Base-by-base conservation (phyloP, 1,140 invertebrate species). In the Wasmannia auropunctata region DNA sequence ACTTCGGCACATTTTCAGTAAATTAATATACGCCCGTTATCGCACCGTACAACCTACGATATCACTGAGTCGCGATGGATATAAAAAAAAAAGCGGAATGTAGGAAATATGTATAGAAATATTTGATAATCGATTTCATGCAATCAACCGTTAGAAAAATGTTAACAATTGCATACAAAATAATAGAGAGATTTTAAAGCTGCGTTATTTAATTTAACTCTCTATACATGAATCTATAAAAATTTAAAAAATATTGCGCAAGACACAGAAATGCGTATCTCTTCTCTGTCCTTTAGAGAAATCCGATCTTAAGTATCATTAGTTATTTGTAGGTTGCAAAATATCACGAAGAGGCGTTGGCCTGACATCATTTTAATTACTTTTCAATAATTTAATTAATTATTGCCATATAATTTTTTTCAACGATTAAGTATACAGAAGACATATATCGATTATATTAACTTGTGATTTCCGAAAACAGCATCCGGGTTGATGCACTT, bases 381-480 rank as follows among this genome's bases (percentile, higher is more conserved):
- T 60, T 60, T 76, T 34, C 11, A 6, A 60, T 60, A 46, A 43
- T 31, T 46, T 11, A 5, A 77, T 46, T 62, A 22, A 62, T 34
- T 31, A 77, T 46, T 34, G 37, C 43, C 34, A 28, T 10, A 34
- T 14, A 43, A 43, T 62, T 28, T 46, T 77, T 62, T 43, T 10
- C 22, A 43, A 10, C 51, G 6, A 77, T 28, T 76, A 19, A 43
- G 31, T 28, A 34, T 62, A 43, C 56, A n/a, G 16, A 28, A 8
- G 19, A n/a, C 16, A 11, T 46, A 19, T 31, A 43, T 63, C 10
- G 19, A 62, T 46, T 46, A 40, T 40, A 25, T 65, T 79, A 67
- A 49, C 28, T 65, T 49, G 60, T 22, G 25, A 76, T 34, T 76
- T n/a, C n/a, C 54, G 25, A 58, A 79, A 43, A 16, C 46, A 28